Evolutionary conservation across 2,888 invertebrate species (phyloP), one percentile per base, ranked within the genome.

Genomic region (Lasius fuliginosus): DNA sequence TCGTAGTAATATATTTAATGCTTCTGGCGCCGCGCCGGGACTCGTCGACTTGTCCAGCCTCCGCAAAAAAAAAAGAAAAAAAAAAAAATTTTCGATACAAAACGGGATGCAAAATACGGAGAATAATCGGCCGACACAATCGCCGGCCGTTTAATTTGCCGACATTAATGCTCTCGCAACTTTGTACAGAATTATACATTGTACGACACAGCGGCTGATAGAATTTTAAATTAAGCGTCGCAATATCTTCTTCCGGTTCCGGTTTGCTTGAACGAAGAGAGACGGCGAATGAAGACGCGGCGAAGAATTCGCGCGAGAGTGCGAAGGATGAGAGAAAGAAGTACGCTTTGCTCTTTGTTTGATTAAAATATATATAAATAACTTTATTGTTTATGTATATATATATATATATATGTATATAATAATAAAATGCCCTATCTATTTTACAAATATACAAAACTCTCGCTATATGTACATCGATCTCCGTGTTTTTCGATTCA

Each of bases 401-500:
- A 36, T 76, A 27, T 77, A 68, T 77, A 77, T 77, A 58, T 79
- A 27, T 79, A 58, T 79, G 42, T 79, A 56, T 76, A 81, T 93
- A 91, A 81, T 93, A 91, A 93, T 93, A 93, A 93, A 93, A 92
- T 93, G 92, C 90, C 92, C 93, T 93, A 93, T 92, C 93, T 93
- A 93, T 93, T 88, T 93, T 93, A 93, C 93, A 93, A 93, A 93
- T 93, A 93, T 93, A 93, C 93, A 93, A 93, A 93, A 93, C 90
- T 93, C 90, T 92, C 89, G 85, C 90, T 90, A 93, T 90, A 93
- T 93, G 88, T 93, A 93, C 93, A 93, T 90, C 88, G 89, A 91
- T 86, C 88, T 87, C 86, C 88, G 86, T 88, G 86, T 88, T 81
- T 89, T 49, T 88, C 90, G 91, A 92, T 85, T 89, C n/a, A 92